phyloP scores from a whole-genome alignment of 2,113 vertebrate species.

The Petrocephalus microphthalmus region DNA sequence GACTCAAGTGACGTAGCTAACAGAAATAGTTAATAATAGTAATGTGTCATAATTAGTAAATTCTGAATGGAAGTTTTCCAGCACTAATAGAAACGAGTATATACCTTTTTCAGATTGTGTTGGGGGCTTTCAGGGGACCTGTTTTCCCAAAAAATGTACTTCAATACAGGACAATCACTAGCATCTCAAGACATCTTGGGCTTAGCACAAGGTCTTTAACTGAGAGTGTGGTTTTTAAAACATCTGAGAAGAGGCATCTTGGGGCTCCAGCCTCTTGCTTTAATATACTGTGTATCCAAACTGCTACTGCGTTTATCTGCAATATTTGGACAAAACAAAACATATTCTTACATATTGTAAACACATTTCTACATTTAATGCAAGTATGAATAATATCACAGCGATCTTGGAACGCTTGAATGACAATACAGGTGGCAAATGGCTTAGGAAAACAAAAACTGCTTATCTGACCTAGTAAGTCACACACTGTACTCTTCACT shows the following conservation, averaged over 20 bases:
- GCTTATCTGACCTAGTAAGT: not conserved
- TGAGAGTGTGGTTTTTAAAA: not conserved
- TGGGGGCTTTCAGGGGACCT: not conserved
- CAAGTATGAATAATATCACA: not conserved
- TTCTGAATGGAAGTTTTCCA: not conserved
- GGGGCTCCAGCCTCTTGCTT: not conserved
- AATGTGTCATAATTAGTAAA: not conserved
- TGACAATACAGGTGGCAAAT: not conserved
- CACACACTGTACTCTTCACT: not conserved
- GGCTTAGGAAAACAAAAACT: not conserved
- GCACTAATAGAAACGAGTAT: not conserved
- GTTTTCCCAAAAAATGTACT: not conserved
- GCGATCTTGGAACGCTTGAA: not conserved
- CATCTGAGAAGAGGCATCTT: not conserved
- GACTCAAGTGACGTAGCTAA: not conserved
- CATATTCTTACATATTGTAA: not conserved
- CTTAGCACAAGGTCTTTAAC: not conserved
- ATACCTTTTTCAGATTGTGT: not conserved
- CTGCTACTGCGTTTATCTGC: not conserved
- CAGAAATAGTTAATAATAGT: not conserved
- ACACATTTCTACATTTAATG: not conserved
- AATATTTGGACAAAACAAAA: not conserved
- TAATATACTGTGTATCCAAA: not conserved
- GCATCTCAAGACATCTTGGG: not conserved
- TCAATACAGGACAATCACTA: not conserved